Percentiles rank a stretch among this genome's conserved stretches.
Conservation (phyloP, 2,797 vertebrate genomes). For the Ctenopoma kingsleyae region DNA sequence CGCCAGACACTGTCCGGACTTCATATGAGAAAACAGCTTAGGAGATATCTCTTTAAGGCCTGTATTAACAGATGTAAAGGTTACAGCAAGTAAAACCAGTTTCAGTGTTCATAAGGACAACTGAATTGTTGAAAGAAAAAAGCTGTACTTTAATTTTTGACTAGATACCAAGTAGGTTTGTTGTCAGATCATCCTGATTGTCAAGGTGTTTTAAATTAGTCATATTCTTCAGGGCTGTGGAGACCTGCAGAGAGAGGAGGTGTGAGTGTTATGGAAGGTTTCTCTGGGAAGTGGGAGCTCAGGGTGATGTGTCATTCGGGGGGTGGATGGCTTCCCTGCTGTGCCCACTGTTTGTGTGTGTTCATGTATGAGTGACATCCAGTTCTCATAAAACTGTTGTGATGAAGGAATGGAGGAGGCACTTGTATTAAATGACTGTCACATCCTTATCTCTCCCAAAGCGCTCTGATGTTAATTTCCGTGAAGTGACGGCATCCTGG, state of each 20-base stretch:
- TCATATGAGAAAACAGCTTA: no score
- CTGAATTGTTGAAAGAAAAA: no score
- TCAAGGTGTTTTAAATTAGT: conserved; percentile 13
- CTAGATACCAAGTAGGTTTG: neutral
- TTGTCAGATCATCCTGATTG: neutral
- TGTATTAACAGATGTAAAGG: no score
- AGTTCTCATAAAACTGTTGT: conserved; percentile 41
- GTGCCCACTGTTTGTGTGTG: conserved; percentile 33
- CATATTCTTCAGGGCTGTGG: conserved; percentile 6
- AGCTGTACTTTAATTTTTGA: neutral
- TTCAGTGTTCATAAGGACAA: no score
- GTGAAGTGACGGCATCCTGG: conserved; percentile 50
- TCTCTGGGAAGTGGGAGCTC: conserved; percentile 41
- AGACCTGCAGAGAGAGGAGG: conserved; percentile 33
- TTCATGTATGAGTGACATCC: conserved; percentile 30
- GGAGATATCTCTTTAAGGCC: no score
- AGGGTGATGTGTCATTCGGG: conserved; percentile 60
- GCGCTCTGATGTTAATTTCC: conserved; percentile 65
- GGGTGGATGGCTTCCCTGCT: conserved; percentile 39
- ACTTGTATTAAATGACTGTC: conserved; percentile 53
- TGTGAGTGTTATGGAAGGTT: conserved; percentile 24
- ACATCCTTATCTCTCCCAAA: conserved; percentile 56
- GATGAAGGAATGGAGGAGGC: conserved; percentile 57
- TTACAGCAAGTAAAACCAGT: no score
- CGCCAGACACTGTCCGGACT: no score